Percentiles rank a stretch among this genome's conserved stretches.
phyloP scores from a whole-genome alignment of 2,113 vertebrate genomes.

The Corvus moneduloides region DNA sequence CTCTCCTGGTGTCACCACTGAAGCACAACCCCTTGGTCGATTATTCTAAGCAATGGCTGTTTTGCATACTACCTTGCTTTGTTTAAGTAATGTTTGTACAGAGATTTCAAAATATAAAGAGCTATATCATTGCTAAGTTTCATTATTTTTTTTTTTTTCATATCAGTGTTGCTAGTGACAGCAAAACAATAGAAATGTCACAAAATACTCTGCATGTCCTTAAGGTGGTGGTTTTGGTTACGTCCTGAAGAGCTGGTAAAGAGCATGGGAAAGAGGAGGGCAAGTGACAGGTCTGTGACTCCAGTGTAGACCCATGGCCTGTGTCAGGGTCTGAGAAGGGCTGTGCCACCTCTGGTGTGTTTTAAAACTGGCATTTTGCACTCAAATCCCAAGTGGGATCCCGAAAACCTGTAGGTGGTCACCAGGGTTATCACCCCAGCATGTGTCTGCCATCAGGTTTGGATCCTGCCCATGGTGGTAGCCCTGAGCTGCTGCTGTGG shows the following conservation, averaged over 20 bases:
- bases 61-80: slow-evolving; percentile 29
- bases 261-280: neutral
- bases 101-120: slow-evolving; percentile 44
- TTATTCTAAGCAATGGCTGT: slow-evolving; percentile 3
- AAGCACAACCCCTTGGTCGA: neutral
- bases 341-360: neutral
- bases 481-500: neutral
- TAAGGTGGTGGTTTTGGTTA: neutral
- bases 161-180: neutral
- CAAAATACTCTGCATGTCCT: neutral
- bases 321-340: neutral
- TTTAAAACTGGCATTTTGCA: neutral
- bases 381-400: neutral
- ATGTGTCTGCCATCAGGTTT: fast-evolving
- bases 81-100: slow-evolving; percentile 47
- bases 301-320: fast-evolving
- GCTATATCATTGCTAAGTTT: slow-evolving; percentile 36
- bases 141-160: neutral
- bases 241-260: neutral
- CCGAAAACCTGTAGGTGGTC: neutral
- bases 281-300: neutral
- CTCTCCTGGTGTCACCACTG: neutral
- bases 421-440: neutral
- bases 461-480: fast-evolving
- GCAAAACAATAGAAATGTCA: fast-evolving